Percentiles rank a stretch among this genome's conserved stretches.
These are phyloP conservation scores for Apomyelois bistriatella DNA, from an alignment of 2,888 invertebrate species.

Conservation along the genomic window DNA sequence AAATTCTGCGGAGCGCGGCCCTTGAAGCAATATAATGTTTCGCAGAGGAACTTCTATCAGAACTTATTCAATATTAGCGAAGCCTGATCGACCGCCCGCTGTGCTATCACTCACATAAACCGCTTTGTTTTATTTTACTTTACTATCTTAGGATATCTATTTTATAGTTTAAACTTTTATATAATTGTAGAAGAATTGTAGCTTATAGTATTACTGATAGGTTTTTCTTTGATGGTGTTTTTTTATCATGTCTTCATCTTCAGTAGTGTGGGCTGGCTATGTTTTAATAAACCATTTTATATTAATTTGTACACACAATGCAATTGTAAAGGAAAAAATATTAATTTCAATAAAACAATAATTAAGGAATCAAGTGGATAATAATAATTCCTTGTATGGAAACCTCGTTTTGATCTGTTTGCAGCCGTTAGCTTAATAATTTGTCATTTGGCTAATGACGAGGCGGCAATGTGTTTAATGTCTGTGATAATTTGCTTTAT, in stretches of 20 bases:
- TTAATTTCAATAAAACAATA: no score
- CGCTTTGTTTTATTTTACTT: slow-evolving; percentile 29
- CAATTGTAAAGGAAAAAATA: no score
- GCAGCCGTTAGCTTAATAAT: background rate
- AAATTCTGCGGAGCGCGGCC: slow-evolving; percentile 57
- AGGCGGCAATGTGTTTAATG: background rate
- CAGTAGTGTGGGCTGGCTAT: no score
- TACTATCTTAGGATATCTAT: slow-evolving; percentile 12
- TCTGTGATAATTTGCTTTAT: no score
- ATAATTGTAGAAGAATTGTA: no score
- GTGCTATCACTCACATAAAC: slow-evolving; percentile 46
- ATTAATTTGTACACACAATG: no score
- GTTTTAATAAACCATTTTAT: no score
- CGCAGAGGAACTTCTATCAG: slow-evolving; percentile 60
- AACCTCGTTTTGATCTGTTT: background rate
- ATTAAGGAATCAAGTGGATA: no score
- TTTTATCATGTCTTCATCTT: no score
- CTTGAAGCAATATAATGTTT: slow-evolving; percentile 71
- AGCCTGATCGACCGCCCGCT: slow-evolving; percentile 34
- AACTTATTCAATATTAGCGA: slow-evolving; percentile 75
- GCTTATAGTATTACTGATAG: no score
- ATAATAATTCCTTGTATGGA: background rate
- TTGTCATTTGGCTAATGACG: background rate
- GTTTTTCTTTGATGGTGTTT: no score
- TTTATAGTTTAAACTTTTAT: background rate